Conservation (phyloP, 2,888 invertebrate species). For the Drosophila tanythrix region DNA sequence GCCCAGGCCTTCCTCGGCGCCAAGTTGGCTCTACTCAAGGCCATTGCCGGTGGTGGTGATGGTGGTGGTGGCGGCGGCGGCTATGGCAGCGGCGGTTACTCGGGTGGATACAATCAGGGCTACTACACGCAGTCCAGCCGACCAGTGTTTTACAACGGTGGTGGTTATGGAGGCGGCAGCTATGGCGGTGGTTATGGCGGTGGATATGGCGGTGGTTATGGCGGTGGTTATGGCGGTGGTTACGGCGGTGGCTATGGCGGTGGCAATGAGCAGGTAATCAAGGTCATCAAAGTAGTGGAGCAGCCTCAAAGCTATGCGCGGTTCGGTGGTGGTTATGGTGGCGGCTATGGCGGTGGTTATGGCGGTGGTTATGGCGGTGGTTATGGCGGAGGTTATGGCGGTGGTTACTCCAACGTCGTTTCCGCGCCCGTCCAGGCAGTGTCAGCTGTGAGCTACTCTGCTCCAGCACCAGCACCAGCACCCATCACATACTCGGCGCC, state of each 20-base stretch:
- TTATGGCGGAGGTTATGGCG: constrained; percentile 43
- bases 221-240: constrained; percentile 34
- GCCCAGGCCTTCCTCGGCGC: constrained; percentile 78
- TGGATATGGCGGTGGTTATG: neutral
- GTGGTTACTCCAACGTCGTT: constrained; percentile 45
- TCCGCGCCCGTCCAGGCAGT: constrained; percentile 29
- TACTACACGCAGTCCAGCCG: constrained; percentile 69
- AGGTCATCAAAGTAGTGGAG: constrained; percentile 79
- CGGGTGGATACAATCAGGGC: constrained; percentile 63
- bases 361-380: constrained; percentile 42
- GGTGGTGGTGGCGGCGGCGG: constrained; percentile 51
- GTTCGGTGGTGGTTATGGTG: constrained; percentile 45
- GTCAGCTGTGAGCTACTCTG: constrained; percentile 45
- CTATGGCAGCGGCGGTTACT: constrained; percentile 51
- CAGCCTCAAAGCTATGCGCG: constrained; percentile 60
- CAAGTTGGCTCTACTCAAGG: constrained; percentile 78
- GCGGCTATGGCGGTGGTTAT: constrained; percentile 47
- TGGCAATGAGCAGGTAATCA: constrained; percentile 63
- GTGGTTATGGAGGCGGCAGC: constrained; percentile 36
- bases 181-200: constrained; percentile 33
- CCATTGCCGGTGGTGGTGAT: constrained; percentile 54
- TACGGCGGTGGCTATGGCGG: constrained; percentile 4
- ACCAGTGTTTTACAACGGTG: constrained; percentile 36
- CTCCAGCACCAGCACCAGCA: constrained; percentile 33
- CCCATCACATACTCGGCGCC: constrained; percentile 46